A percentile compares a stretch with the other conserved stretches of the same genome.
These are phyloP conservation scores for Alectoris magna DNA, from an alignment of 2,797 vertebrate species.

Conservation along the genomic window DNA sequence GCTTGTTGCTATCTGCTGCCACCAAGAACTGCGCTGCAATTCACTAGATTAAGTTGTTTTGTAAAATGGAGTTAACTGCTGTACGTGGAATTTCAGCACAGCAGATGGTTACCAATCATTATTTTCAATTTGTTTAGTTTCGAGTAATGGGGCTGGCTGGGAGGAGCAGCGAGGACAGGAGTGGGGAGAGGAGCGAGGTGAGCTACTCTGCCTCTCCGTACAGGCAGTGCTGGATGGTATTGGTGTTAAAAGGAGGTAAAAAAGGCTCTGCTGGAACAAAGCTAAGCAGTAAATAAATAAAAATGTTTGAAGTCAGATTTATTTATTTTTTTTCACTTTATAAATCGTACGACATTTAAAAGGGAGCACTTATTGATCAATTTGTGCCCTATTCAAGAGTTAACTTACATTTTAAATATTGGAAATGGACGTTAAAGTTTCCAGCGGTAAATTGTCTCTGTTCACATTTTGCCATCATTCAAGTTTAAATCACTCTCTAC, in stretches of 20 bases:
- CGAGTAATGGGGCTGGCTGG: constrained; percentile 59
- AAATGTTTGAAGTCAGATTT: not conserved
- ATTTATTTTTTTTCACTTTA: not conserved
- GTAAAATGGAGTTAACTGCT: constrained; percentile 83
- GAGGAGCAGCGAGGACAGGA: constrained; percentile 50
- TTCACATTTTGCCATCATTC: constrained; percentile 64
- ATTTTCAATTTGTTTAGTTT: constrained; percentile 83
- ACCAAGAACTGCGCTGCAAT: constrained; percentile 73
- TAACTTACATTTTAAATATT: constrained; percentile 50
- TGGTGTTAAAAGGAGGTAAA: not conserved
- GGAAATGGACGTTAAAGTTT: constrained; percentile 68
- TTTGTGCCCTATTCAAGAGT: constrained; percentile 25
- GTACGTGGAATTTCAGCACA: constrained; percentile 82
- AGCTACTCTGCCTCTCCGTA: constrained; percentile 2
- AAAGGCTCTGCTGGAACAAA: not conserved
- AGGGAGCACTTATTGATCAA: constrained; percentile 20
- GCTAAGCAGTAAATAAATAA: not conserved
- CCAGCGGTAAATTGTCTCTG: constrained; percentile 70
- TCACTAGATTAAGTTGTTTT: constrained; percentile 81
- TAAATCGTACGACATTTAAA: constrained; percentile 32
- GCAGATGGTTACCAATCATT: constrained; percentile 82
- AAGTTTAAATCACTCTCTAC: constrained; percentile 69
- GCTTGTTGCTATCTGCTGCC: constrained; percentile 78
- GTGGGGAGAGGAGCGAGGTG: constrained; percentile 41
- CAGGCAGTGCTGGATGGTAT: constrained; percentile 40